Evolutionary conservation across 2,797 vertebrate species (phyloP).

Genomic region (Spinus pinus): DNA sequence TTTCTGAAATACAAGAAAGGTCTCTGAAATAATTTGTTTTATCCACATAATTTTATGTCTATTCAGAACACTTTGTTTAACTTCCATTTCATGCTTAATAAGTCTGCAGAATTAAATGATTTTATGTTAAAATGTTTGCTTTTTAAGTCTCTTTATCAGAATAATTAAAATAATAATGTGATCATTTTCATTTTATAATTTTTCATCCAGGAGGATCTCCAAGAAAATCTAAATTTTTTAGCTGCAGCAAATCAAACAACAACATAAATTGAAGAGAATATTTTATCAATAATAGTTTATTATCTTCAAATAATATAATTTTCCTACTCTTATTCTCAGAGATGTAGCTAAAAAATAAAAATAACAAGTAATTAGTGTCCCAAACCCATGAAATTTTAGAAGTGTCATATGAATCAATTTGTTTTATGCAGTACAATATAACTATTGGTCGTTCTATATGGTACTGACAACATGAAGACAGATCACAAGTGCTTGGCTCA

Average conservation of each 20-base stretch:
- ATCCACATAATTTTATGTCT: not conserved
- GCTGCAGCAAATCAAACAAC: not conserved
- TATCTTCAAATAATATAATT: not conserved
- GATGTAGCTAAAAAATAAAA: not conserved
- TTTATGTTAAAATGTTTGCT: conserved; percentile 8
- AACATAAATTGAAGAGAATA: not conserved
- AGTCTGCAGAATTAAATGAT: not conserved
- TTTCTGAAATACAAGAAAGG: not conserved
- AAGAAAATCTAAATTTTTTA: not conserved
- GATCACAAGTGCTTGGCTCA: not conserved
- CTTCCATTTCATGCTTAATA: not conserved
- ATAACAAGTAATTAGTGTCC: not conserved
- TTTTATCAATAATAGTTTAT: not conserved
- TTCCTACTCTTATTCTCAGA: not conserved
- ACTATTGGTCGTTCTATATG: not conserved
- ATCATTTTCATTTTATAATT: not conserved
- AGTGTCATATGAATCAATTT: not conserved
- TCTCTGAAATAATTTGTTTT: not conserved
- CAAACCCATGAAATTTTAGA: not conserved
- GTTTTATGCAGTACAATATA: not conserved
- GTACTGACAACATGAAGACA: not conserved
- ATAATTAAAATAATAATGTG: not conserved
- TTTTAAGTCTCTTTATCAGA: not conserved
- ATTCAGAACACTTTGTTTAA: not conserved
- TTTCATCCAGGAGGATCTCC: not conserved